Evolutionary conservation across 1,140 invertebrate species (phyloP).

Genomic region (Amyelois transitella): DNA sequence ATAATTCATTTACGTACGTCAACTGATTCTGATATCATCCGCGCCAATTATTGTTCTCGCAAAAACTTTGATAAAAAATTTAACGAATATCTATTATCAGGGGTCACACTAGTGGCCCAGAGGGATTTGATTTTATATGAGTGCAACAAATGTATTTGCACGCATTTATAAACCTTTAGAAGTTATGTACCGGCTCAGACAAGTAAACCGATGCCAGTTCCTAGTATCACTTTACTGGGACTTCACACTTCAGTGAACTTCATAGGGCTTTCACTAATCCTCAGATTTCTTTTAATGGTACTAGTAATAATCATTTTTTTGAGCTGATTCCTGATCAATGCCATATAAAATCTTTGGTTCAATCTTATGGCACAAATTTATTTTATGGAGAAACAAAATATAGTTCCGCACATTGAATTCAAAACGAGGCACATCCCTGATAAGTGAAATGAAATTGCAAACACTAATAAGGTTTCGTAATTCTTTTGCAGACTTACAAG

Average conservation of each 20-base stretch:
- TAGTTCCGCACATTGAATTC: not conserved
- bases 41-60: slow-evolving; percentile 14
- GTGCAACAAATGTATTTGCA: not conserved
- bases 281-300: not conserved
- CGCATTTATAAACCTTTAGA: not conserved
- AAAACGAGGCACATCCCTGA: slow-evolving; percentile 20
- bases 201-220: slow-evolving; percentile 26
- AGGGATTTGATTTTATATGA: not conserved
- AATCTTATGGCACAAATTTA: not conserved
- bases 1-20: slow-evolving; percentile 41
- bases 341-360: no score
- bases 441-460: slow-evolving; percentile 14
- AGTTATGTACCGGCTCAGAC: slow-evolving; percentile 2
- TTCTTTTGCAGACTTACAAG: slow-evolving; percentile 33
- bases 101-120: slow-evolving; percentile 4
- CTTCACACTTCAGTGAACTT: slow-evolving; percentile 27
- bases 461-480: slow-evolving; percentile 38
- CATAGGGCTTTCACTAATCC: slow-evolving; percentile 16
- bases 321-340: no score
- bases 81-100: not conserved
- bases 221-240: slow-evolving; percentile 26
- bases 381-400: not conserved
- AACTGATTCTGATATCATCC: slow-evolving; percentile 26
- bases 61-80: slow-evolving; percentile 19
- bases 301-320: no score